phyloP scores from a whole-genome alignment of 2,888 invertebrate genomes.

The Chymomyza caudatula region DNA sequence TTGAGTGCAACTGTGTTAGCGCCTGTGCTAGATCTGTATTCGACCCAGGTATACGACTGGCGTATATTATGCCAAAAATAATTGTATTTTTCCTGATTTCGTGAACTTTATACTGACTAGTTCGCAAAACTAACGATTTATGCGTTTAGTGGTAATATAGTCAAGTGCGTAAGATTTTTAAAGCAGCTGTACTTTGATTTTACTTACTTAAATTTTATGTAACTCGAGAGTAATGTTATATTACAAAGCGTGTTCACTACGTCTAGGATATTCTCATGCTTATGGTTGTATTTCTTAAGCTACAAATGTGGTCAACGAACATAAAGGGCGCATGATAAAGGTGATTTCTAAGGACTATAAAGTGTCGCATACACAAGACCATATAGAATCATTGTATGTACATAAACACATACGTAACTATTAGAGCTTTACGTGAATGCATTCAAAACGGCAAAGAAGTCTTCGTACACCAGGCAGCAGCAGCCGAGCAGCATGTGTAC shows the following conservation, averaged over 20 bases:
- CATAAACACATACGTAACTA: too few relatives aligned
- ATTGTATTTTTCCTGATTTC: conserved; percentile 3
- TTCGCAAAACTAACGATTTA: conserved; percentile 19
- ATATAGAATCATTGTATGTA: too few relatives aligned
- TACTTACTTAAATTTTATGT: conserved; percentile 4
- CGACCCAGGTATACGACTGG: not conserved
- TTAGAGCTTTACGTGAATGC: not conserved
- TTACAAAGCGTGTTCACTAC: conserved; percentile 1
- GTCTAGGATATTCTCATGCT: not conserved
- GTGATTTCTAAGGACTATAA: too few relatives aligned
- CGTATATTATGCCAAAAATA: not conserved
- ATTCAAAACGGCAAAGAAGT: not conserved
- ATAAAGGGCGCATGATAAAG: too few relatives aligned
- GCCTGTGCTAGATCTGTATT: not conserved
- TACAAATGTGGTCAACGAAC: too few relatives aligned
- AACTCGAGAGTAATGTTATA: conserved; percentile 11
- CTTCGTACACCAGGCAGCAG: too few relatives aligned
- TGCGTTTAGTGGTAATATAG: conserved; percentile 26
- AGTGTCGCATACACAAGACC: too few relatives aligned
- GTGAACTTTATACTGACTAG: conserved; percentile 13
- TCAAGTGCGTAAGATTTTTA: conserved; percentile 26
- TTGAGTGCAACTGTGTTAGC: not conserved
- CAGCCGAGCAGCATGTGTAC: too few relatives aligned
- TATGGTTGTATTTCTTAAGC: not conserved
- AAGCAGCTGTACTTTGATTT: conserved; percentile 6